Conservation (phyloP, 2,797 vertebrate genomes). For the Chloroceryle amazona region DNA sequence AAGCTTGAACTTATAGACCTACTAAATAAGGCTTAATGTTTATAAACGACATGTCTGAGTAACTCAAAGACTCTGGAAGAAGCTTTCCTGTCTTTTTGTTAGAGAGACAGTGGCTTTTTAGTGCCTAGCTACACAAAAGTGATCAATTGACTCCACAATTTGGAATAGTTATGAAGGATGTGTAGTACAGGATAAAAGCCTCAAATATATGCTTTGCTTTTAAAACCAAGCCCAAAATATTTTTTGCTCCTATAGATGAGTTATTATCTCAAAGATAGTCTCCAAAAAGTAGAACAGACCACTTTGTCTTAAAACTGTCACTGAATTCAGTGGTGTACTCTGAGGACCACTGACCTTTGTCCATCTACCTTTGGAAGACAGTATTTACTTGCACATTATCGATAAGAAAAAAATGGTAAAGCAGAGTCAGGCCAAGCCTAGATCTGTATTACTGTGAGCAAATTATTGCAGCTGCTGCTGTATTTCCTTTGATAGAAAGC, state of each 20-base stretch:
- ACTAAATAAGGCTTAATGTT: slow-evolving; percentile 45
- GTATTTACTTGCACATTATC: not conserved
- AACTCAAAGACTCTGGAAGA: not conserved
- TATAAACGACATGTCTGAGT: not conserved
- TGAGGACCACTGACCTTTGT: not conserved
- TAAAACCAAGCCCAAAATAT: not conserved
- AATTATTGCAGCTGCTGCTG: not conserved
- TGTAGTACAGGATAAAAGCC: not conserved
- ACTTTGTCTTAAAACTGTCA: not conserved
- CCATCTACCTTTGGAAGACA: not conserved
- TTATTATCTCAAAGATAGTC: not conserved
- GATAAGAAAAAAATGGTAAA: not conserved
- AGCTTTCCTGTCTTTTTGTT: not conserved
- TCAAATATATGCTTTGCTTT: not conserved
- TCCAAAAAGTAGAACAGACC: not conserved
- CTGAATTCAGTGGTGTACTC: not conserved
- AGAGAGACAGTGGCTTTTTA: not conserved
- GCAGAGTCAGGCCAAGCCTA: not conserved
- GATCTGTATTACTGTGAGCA: not conserved
- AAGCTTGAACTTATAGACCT: slow-evolving; percentile 42
- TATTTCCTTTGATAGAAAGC: not conserved
- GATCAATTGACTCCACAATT: not conserved
- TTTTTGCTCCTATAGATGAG: not conserved
- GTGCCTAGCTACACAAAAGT: not conserved
- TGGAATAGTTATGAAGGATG: not conserved